Evolutionary conservation across 2,888 invertebrate genomes (phyloP).

Genomic region (Hecatera dysodea): DNA sequence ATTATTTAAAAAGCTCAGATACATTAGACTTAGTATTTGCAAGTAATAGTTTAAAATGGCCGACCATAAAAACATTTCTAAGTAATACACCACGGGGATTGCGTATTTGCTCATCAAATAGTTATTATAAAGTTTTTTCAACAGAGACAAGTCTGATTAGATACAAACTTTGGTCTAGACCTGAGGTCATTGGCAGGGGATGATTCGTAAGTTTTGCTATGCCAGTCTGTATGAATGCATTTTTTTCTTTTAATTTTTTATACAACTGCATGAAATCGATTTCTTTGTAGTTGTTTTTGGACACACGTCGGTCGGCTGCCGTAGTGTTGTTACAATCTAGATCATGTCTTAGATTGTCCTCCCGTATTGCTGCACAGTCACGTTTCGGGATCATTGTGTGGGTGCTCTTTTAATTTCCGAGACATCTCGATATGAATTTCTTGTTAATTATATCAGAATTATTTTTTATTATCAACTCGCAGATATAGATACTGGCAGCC

Average conservation of each 20-base stretch:
- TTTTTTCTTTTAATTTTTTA: conserved; percentile 81
- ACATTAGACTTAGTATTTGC: conserved; percentile 78
- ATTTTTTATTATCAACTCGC: conserved; percentile 74
- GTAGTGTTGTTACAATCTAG: conserved; percentile 87
- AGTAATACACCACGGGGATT: conserved; percentile 69
- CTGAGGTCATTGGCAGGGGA: conserved; percentile 88
- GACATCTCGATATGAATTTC: conserved; percentile 83
- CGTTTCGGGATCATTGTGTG: conserved; percentile 83
- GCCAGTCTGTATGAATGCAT: conserved; percentile 80
- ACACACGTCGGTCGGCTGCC: conserved; percentile 82
- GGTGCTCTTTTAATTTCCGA: conserved; percentile 83
- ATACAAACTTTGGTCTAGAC: conserved; percentile 81
- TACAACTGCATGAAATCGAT: conserved; percentile 83
- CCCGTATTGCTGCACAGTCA: conserved; percentile 85
- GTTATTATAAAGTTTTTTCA: conserved; percentile 81
- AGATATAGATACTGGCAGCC: conserved; percentile 72
- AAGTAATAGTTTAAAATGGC: conserved; percentile 80
- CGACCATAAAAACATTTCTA: conserved; percentile 77
- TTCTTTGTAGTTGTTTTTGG: conserved; percentile 87
- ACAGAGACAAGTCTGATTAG: conserved; percentile 72
- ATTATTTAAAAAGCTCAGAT: conserved; percentile 77
- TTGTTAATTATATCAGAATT: conserved; percentile 84
- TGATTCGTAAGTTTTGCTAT: conserved; percentile 85
- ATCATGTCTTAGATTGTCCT: conserved; percentile 88
- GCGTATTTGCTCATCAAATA: conserved; percentile 82